phyloP scores from a whole-genome alignment of 2,113 vertebrate species.

The Podarcis cretensis region DNA sequence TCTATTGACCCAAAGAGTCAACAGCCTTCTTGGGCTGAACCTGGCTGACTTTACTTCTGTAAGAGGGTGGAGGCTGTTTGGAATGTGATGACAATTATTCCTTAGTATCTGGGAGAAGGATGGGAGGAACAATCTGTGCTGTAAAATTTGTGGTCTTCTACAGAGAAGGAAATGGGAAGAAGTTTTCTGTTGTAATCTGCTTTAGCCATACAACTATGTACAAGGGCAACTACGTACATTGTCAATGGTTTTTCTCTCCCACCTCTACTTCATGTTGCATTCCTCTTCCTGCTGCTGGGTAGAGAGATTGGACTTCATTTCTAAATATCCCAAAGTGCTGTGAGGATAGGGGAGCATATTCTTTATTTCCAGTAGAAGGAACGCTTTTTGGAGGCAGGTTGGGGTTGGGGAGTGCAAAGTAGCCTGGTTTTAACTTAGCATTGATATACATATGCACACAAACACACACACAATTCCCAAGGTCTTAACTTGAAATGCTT shows the following conservation, averaged over 20 bases:
- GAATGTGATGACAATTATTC: conserved; percentile 28
- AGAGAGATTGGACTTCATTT: neutral
- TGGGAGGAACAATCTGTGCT: neutral
- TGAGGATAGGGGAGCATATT: neutral
- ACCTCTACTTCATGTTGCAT: neutral
- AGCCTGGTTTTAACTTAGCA: neutral
- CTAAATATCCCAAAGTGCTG: neutral
- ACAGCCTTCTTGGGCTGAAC: conserved; percentile 53
- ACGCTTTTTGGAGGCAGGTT: neutral
- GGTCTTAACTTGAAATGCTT: neutral
- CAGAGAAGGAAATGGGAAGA: neutral
- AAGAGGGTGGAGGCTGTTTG: conserved; percentile 36
- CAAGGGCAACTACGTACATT: neutral
- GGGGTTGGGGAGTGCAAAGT: neutral
- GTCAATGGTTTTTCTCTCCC: neutral
- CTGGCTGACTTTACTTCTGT: conserved; percentile 52
- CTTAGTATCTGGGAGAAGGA: neutral
- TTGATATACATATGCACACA: neutral
- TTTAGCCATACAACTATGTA: conserved; percentile 10
- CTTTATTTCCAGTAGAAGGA: neutral
- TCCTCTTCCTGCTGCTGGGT: conserved; percentile 4
- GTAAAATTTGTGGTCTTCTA: neutral
- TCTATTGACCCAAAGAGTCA: conserved; percentile 65
- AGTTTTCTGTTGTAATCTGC: neutral
- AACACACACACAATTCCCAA: neutral